phyloP scores from a whole-genome alignment of 2,888 invertebrate species.

The Syritta pipiens region DNA sequence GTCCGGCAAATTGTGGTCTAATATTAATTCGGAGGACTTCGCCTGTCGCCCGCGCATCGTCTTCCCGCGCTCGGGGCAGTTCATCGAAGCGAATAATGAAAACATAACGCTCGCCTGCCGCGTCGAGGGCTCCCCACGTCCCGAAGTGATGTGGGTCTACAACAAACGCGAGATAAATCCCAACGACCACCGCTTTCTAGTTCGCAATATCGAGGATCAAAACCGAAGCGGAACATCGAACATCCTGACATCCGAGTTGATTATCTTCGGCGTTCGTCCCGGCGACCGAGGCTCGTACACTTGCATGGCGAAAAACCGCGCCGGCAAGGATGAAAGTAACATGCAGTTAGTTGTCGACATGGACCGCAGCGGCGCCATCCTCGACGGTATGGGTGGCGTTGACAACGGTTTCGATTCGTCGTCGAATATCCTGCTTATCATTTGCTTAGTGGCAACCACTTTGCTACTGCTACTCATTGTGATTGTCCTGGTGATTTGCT shows the following conservation, averaged over 20 bases:
- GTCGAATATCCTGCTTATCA: constrained; percentile 78
- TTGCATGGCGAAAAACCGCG: constrained; percentile 90
- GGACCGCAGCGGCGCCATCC: constrained; percentile 75
- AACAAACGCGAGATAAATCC: constrained; percentile 76
- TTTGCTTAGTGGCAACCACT: constrained; percentile 81
- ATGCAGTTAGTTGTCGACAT: constrained; percentile 83
- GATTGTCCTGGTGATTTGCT: constrained; percentile 80
- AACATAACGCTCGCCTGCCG: constrained; percentile 88
- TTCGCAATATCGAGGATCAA: constrained; percentile 75
- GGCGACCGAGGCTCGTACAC: constrained; percentile 87
- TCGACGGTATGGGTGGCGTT: constrained; percentile 74
- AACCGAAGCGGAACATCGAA: constrained; percentile 69
- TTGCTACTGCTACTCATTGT: constrained; percentile 82
- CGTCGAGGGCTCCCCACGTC: constrained; percentile 83
- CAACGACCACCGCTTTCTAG: constrained; percentile 74
- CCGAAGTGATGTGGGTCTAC: constrained; percentile 85
- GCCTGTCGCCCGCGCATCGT: constrained; percentile 90
- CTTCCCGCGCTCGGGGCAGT: constrained; percentile 81
- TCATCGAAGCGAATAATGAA: constrained; percentile 83
- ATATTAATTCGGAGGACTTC: constrained; percentile 85
- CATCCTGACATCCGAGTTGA: constrained; percentile 81
- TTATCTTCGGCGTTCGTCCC: constrained; percentile 83
- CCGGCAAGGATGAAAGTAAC: constrained; percentile 88
- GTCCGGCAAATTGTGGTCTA: constrained; percentile 86
- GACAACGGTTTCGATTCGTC: constrained; percentile 78